Conservation (phyloP, 2,113 vertebrate species). For the Brevimyrus niger region DNA sequence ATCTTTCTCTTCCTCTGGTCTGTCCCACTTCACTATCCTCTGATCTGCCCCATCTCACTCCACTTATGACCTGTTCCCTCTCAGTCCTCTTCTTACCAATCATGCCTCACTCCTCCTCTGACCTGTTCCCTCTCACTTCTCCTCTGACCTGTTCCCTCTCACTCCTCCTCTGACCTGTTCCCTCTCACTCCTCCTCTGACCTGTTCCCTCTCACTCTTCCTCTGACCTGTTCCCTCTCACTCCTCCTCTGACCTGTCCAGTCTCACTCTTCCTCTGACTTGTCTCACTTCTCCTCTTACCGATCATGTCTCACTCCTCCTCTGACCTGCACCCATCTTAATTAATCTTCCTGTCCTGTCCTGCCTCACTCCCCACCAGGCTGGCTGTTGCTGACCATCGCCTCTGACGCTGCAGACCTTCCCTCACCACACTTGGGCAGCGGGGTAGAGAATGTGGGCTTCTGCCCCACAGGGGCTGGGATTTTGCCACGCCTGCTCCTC, state of each 20-base stretch:
- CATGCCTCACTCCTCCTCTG: not conserved
- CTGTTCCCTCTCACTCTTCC: not conserved
- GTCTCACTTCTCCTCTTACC: not conserved
- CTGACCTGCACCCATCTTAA: not conserved
- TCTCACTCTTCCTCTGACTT: not conserved
- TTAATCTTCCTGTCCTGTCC: not conserved
- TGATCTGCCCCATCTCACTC: not conserved
- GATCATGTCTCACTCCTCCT: not conserved
- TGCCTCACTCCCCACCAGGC: not conserved
- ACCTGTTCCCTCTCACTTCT: not conserved
- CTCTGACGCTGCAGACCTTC: constrained; percentile 15
- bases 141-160: not conserved
- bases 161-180: not conserved
- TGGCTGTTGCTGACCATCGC: constrained; percentile 1
- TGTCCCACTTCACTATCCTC: too few relatives aligned
- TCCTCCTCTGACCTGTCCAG: not conserved
- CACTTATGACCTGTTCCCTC: too few relatives aligned
- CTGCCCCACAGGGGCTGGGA: constrained; percentile 7
- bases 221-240: not conserved
- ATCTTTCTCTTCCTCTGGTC: too few relatives aligned
- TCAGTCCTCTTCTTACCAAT: not conserved
- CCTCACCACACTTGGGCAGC: constrained; percentile 11
- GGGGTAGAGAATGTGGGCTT: constrained; percentile 18
- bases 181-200: not conserved
- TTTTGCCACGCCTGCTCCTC: constrained; percentile 5